Evolutionary conservation across 2,888 invertebrate species (phyloP), one percentile per base, ranked within the genome.

Genomic region (Chrysopilus asiliformis): DNA sequence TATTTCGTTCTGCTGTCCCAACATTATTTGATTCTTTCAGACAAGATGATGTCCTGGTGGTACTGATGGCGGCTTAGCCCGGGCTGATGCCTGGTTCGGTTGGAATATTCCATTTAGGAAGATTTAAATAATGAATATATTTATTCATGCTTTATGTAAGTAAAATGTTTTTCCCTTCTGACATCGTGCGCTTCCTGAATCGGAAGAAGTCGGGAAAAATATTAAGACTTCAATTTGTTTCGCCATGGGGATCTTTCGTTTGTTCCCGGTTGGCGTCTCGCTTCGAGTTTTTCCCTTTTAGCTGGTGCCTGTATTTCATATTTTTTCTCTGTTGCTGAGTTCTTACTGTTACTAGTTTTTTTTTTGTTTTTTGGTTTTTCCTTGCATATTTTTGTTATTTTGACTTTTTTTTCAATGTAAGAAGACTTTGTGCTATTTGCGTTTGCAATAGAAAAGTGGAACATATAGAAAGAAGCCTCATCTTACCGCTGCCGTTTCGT

Each of bases 81-180:
- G n/a, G n/a, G n/a, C n/a, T n/a, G n/a, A n/a, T n/a, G n/a, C n/a
- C n/a, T n/a, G n/a, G n/a, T n/a, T n/a, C n/a, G n/a, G n/a, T n/a
- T n/a, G n/a, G n/a, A n/a, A n/a, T n/a, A n/a, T 14, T 27, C 28
- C 38, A 32, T 38, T 38, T 38, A 38, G 38, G 29, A 27, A 27
- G 38, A 32, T 38, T 38, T 38, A 38, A 38, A 38, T 38, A 38
- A 38, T 38, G 38, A 38, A 38, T 33, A 32, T 38, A 38, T 38
- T 38, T 38, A 38, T 38, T 38, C 38, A 27, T 33, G 38, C 27
- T 33, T 28, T 33, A 28, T 33, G 38, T 38, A 33, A 33, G 32
- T 38, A 38, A 38, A 38, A 38, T 33, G 38, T 38, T 38, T 38
- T 38, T 20, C 27, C 19, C 25, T 25, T 14, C 24, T 9, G 36